Conservation (phyloP, 1,140 invertebrate species). For the Periplaneta americana region DNA sequence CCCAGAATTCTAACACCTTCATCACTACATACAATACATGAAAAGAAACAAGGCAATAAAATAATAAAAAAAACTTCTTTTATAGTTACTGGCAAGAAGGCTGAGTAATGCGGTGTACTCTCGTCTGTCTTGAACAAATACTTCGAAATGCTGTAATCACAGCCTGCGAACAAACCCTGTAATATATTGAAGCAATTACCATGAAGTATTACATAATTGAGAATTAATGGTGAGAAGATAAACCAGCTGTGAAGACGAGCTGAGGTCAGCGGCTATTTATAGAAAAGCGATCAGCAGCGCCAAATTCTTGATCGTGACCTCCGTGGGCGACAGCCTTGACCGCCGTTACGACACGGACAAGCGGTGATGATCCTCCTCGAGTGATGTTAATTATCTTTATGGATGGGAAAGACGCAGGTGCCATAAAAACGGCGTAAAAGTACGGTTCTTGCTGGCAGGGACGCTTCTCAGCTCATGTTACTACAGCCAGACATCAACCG, state of each 20-base stretch:
- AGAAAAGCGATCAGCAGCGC: not conserved
- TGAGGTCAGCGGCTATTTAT: not conserved
- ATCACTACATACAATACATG: no score
- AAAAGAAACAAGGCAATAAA: no score
- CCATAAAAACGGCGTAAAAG: no score
- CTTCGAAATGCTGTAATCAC: not conserved
- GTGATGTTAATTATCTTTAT: not conserved
- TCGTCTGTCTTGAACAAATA: not conserved
- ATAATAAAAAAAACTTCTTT: no score
- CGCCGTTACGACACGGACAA: not conserved
- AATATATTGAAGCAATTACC: not conserved
- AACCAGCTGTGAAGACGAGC: not conserved
- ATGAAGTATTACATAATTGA: not conserved
- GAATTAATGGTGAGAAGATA: not conserved
- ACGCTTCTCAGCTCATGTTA: no score
- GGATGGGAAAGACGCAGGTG: not conserved
- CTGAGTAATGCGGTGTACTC: not conserved
- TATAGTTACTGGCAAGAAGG: no score
- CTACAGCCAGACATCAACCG: no score
- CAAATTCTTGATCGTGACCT: not conserved
- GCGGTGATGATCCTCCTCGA: not conserved
- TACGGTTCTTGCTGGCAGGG: no score
- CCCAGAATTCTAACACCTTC: no score
- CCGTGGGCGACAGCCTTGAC: not conserved
- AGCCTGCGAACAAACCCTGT: not conserved